Evolutionary conservation across 35 echinoderm and acorn worm genomes (phyloP).

Genomic region (Diadema setosum): DNA sequence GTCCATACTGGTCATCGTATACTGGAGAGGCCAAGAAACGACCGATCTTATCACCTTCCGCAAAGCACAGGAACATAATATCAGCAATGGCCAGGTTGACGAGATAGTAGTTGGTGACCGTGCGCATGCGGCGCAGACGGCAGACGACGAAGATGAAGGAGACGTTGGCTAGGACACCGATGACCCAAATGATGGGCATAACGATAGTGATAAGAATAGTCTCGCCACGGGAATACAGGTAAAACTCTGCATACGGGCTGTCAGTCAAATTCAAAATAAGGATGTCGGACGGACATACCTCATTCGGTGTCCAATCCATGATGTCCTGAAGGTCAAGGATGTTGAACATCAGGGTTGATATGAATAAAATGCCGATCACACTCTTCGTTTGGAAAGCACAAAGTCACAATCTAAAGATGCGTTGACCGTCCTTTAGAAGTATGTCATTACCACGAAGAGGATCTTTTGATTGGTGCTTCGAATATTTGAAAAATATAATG

Average conservation of each 20-base stretch:
- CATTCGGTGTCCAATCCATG: too few relatives aligned
- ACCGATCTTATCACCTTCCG: conserved; percentile 55
- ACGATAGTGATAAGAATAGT: background rate
- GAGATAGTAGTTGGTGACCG: conserved; percentile 66
- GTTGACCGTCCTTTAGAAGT: too few relatives aligned
- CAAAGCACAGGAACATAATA: conserved; percentile 34
- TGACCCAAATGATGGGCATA: conserved; percentile 63
- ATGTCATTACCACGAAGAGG: too few relatives aligned
- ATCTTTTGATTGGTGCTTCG: too few relatives aligned
- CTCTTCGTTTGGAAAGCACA: too few relatives aligned
- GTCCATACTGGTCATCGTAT: conserved; percentile 12
- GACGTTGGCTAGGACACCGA: conserved; percentile 39
- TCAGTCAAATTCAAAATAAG: too few relatives aligned
- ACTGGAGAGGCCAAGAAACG: conserved; percentile 46
- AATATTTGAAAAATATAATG: too few relatives aligned
- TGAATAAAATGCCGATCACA: too few relatives aligned
- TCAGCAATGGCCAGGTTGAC: conserved; percentile 65
- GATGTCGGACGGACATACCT: too few relatives aligned
- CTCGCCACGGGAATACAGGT: background rate
- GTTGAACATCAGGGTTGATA: too few relatives aligned
- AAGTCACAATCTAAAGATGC: too few relatives aligned
- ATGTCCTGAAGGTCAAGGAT: too few relatives aligned
- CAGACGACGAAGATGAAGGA: conserved; percentile 53
- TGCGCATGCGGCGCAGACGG: conserved; percentile 66
- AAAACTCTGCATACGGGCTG: background rate